Conservation (phyloP, 2,113 vertebrate genomes). For the Colinus virginianus region DNA sequence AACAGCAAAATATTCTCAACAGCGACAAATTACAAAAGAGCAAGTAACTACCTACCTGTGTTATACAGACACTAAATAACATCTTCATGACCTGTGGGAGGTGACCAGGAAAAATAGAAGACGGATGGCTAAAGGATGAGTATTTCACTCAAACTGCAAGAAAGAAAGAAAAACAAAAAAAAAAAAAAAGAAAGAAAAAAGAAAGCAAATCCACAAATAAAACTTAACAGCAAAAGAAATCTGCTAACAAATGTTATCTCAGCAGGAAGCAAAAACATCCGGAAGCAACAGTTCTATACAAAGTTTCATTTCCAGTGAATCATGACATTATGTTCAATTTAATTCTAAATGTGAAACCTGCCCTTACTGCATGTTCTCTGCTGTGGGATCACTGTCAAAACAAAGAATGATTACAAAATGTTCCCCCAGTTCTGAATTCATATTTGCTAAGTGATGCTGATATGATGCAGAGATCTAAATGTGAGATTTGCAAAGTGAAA, state of each 20-base stretch:
- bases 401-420: slow-evolving; percentile 34
- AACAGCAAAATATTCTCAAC: background rate
- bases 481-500: background rate
- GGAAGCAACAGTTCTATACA: slow-evolving; percentile 6
- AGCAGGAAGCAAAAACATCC: slow-evolving; percentile 21
- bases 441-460: background rate
- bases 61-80: background rate
- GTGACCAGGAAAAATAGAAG: slow-evolving; percentile 8
- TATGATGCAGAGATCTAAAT: background rate
- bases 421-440: background rate
- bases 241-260: slow-evolving; percentile 32
- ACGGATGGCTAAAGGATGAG: background rate
- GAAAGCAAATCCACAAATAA: background rate
- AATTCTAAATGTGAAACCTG: background rate
- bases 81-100: slow-evolving; percentile 20
- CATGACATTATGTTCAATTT: background rate
- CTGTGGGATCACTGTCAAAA: slow-evolving; percentile 1
- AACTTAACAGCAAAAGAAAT: slow-evolving; percentile 24
- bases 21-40: slow-evolving; percentile 12
- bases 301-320: slow-evolving; percentile 56
- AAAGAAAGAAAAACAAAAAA: too few species aligned
- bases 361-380: slow-evolving; percentile 2
- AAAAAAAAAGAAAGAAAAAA: background rate
- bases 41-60: background rate
- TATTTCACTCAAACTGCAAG: background rate